Percentiles rank a stretch among this genome's conserved stretches.
Conservation (phyloP, 1,140 invertebrate genomes). For the Medauroidea extradentata region DNA sequence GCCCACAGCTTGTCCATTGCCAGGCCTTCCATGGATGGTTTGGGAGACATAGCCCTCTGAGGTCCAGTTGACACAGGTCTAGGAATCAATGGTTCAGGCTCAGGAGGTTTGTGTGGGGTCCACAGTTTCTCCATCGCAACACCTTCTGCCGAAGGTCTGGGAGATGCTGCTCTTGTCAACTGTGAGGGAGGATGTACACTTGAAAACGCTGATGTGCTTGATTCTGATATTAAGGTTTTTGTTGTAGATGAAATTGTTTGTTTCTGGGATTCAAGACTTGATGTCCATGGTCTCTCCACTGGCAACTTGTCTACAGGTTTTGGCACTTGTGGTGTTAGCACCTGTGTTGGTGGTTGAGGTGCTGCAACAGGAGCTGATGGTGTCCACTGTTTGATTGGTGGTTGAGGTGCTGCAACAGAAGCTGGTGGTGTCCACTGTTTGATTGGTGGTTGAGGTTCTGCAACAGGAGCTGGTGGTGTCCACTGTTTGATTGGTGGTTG, state of each 20-base stretch:
- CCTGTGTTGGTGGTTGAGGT: background rate
- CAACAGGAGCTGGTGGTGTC: background rate
- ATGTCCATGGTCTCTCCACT: background rate
- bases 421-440: background rate
- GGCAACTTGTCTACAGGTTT: too few species aligned
- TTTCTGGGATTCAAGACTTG: background rate
- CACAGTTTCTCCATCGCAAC: constrained; percentile 34
- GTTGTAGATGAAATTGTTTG: background rate
- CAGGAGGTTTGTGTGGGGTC: constrained; percentile 20
- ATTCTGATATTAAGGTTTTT: constrained; percentile 1
- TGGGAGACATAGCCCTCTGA: constrained; percentile 14
- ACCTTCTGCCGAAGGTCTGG: constrained; percentile 30
- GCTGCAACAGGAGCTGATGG: background rate
- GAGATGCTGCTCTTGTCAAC: constrained; percentile 19
- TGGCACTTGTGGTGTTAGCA: too few species aligned
- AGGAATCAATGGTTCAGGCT: constrained; percentile 12
- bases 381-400: background rate
- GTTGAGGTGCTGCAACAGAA: background rate
- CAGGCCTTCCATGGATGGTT: constrained; percentile 26
- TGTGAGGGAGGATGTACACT: background rate
- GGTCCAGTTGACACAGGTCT: background rate
- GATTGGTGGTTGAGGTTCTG: background rate
- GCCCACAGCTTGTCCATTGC: constrained; percentile 42
- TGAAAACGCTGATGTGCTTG: background rate
- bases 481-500: background rate